phyloP scores from a whole-genome alignment of 2,797 vertebrate genomes.

The Enteromius treurensis region DNA sequence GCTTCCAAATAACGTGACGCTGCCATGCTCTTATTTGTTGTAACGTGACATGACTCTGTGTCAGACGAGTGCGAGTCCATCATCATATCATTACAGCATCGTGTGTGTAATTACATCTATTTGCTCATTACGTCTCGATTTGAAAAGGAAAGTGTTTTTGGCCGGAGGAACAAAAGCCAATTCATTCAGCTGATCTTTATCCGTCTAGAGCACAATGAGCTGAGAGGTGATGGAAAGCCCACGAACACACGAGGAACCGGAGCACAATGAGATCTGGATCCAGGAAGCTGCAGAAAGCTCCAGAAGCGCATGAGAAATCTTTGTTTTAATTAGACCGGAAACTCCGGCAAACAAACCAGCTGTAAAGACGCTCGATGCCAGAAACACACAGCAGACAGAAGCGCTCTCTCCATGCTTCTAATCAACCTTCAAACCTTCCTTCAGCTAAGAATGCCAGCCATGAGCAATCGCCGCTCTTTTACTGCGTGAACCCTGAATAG shows the following conservation, averaged over 20 bases:
- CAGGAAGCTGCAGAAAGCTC: neutral
- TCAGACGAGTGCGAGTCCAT: neutral
- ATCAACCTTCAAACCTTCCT: constrained; percentile 33
- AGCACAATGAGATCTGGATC: constrained; percentile 31
- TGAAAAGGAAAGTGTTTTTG: constrained; percentile 11
- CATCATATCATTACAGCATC: neutral
- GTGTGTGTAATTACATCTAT: neutral
- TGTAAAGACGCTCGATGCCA: constrained; percentile 49
- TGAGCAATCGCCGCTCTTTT: neutral
- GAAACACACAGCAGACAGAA: constrained; percentile 27
- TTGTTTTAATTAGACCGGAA: constrained; percentile 52
- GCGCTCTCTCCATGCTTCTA: constrained; percentile 3
- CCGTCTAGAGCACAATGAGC: constrained; percentile 36
- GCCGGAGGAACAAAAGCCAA: constrained; percentile 28
- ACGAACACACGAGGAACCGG: constrained; percentile 4
- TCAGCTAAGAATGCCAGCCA: constrained; percentile 10
- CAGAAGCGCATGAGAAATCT: neutral
- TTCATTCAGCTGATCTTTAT: constrained; percentile 43
- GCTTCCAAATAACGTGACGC: neutral
- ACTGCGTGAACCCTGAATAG: neutral
- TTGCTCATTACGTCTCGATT: neutral
- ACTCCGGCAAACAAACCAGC: constrained; percentile 37
- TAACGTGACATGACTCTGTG: neutral
- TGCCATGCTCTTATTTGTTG: neutral
- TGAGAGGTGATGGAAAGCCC: neutral